Conservation (phyloP, 2,888 invertebrate species). For the Dastarcus helophoroides region DNA sequence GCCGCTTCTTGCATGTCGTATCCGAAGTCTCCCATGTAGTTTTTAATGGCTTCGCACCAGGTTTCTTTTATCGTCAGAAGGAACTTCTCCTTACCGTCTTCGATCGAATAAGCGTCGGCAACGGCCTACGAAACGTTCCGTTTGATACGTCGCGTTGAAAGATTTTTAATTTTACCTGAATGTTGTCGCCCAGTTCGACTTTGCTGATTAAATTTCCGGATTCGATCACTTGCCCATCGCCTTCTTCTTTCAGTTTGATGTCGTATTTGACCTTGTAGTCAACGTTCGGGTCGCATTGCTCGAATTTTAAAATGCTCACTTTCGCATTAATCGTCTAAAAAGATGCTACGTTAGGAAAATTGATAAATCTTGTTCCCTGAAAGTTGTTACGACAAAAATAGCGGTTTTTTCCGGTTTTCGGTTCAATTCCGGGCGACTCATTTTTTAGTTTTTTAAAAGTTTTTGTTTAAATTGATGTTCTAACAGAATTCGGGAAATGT, state of each 20-base stretch:
- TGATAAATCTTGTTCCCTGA: conserved; percentile 3
- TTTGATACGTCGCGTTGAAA: background rate
- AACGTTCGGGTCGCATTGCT: conserved; percentile 15
- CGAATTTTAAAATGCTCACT: conserved; percentile 15
- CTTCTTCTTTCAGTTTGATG: conserved; percentile 12
- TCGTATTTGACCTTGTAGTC: conserved; percentile 16
- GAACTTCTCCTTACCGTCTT: conserved; percentile 16
- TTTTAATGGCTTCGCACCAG: conserved; percentile 14
- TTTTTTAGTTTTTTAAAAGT: background rate
- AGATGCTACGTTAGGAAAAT: too few species aligned
- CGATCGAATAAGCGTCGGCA: conserved; percentile 14
- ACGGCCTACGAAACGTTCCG: conserved; percentile 4
- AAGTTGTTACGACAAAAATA: background rate
- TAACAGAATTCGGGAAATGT: too few species aligned
- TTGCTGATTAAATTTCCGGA: conserved; percentile 13
- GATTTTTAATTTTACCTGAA: conserved; percentile 13
- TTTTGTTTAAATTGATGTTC: conserved; percentile 1
- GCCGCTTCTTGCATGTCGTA: conserved; percentile 17
- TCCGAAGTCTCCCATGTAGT: conserved; percentile 19
- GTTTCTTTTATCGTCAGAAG: conserved; percentile 15
- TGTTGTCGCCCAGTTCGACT: conserved; percentile 18
- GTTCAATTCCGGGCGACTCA: too few species aligned
- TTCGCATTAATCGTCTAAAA: conserved; percentile 10
- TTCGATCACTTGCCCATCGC: conserved; percentile 15
- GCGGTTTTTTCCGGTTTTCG: background rate